Conservation (phyloP, 2,797 vertebrate genomes). For the Sebastes vulpes region DNA sequence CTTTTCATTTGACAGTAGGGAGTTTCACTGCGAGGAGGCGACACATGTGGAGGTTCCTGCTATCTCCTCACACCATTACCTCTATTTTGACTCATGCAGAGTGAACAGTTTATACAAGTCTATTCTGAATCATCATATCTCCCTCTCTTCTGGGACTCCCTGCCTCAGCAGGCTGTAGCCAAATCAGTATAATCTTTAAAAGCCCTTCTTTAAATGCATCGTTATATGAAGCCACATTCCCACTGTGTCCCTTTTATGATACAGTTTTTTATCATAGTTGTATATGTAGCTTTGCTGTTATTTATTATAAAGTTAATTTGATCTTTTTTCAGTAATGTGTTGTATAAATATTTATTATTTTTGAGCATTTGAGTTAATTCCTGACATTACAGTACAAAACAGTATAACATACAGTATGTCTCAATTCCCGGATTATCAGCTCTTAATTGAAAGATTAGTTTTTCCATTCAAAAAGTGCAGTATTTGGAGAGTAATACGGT, state of each 20-base stretch:
- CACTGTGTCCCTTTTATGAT: background rate
- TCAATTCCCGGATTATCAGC: too few relatives aligned
- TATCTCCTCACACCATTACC: constrained; percentile 14
- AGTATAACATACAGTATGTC: too few relatives aligned
- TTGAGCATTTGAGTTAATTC: background rate
- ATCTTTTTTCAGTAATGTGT: background rate
- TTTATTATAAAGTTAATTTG: background rate
- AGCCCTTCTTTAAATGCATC: background rate
- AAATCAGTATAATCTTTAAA: background rate
- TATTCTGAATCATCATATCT: constrained; percentile 16
- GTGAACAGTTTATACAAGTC: constrained; percentile 4
- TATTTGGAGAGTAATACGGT: too few relatives aligned
- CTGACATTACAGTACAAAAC: too few relatives aligned
- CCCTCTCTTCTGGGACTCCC: background rate
- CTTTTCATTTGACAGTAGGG: constrained; percentile 37
- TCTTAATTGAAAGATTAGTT: too few relatives aligned
- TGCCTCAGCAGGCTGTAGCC: background rate
- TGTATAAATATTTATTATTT: background rate
- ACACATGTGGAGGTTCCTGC: constrained; percentile 16
- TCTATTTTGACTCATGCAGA: constrained; percentile 34
- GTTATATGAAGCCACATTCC: background rate
- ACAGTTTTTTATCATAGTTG: background rate
- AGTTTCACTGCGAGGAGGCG: constrained; percentile 4
- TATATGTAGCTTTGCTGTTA: background rate
- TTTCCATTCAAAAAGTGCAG: too few relatives aligned